These are phyloP conservation scores for Clarias batrachus DNA, from an alignment of 2,113 vertebrate species.

Conservation along the genomic window DNA sequence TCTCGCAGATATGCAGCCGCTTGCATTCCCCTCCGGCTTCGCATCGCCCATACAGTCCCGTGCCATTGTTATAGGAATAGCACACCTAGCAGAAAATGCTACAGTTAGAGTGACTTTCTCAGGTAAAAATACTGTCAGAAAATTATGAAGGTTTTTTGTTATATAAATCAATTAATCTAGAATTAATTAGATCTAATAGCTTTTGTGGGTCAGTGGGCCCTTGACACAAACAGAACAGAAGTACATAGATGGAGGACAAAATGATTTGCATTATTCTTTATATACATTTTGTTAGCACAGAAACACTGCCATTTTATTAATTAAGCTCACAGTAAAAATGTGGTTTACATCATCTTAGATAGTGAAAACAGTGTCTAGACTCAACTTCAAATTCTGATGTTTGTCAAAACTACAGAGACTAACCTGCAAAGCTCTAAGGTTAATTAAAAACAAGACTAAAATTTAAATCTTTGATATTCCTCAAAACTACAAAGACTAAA, in stretches of 20 bases:
- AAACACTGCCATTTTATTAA: neutral
- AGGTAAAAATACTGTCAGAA: neutral
- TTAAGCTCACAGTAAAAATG: neutral
- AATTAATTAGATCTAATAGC: neutral
- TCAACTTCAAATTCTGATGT: neutral
- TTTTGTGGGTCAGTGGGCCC: neutral
- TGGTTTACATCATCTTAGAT: neutral
- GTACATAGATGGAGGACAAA: neutral
- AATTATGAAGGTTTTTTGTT: neutral
- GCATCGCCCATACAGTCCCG: conserved; percentile 58
- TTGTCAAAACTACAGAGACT: neutral
- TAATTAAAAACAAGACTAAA: neutral
- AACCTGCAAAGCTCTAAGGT: neutral
- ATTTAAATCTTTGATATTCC: neutral
- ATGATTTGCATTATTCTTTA: neutral
- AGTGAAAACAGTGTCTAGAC: neutral
- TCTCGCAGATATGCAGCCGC: conserved; percentile 69
- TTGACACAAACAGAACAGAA: neutral
- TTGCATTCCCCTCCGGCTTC: conserved; percentile 49
- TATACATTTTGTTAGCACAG: neutral
- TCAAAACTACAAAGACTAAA: neutral
- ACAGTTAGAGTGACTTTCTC: neutral
- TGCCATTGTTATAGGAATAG: conserved; percentile 68
- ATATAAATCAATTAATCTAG: neutral
- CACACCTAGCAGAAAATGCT: conserved; percentile 61